Base-by-base conservation (phyloP, 2,888 invertebrate genomes). In the Diplazon laetatorius region DNA sequence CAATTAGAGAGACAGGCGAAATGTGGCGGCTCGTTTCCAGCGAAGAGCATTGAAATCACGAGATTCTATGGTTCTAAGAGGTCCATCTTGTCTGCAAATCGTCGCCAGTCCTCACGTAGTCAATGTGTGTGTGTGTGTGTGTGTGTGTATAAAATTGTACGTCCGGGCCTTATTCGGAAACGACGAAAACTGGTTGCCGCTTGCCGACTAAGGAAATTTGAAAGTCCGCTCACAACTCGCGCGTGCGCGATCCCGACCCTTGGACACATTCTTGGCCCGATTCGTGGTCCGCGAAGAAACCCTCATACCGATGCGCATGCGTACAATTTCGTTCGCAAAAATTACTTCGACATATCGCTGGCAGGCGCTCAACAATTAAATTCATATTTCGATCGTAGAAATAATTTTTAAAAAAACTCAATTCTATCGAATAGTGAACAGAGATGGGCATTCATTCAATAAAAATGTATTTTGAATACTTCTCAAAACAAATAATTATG, bases 121-220 rank as follows among this genome's bases (percentile, higher is more conserved):
- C 48, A 20, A 37, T 37, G 39, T 59, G 10, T 42, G 10, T 42
- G 6, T n/a, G n/a, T n/a, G n/a, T n/a, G n/a, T n/a, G n/a, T n/a
- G n/a, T n/a, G n/a, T n/a, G n/a, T n/a, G n/a, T n/a, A 42, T 6
- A 18, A 18, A 37, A 39, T 42, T 50, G 50, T 37, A 30, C 50
- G 42, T 48, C 73, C 78, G 78, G 73, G 59, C 78, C 78, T 78
- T 78, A 78, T 78, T 78, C 78, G 74, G 78, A 48, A 70, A 63
- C 74, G 71, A 65, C 70, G 20, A 82, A n/a, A 82, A 81, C 82
- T 76, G 80, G 82, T 82, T 78, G 82, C 69, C 69, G 52, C 20
- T 68, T 69, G 74, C 80, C 81, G 78, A 69, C 80, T 82, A 82
- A 82, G 81, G 82, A 82, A 81, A 82, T 82, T 82, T 80, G 82